Conservation (phyloP, 2,113 vertebrate genomes). For the Myrmecobius fasciatus region DNA sequence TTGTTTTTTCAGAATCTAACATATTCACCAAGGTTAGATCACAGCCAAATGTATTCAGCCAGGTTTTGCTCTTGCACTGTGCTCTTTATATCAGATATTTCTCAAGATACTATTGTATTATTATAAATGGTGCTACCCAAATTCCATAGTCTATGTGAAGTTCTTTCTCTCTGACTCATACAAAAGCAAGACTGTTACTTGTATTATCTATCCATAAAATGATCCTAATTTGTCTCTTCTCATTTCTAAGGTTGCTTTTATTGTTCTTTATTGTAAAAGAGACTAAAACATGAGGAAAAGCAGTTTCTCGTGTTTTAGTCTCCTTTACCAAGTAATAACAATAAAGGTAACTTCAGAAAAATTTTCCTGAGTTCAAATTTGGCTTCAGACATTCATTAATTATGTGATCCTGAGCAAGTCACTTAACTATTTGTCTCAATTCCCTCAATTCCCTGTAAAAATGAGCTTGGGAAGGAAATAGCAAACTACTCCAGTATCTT, state of each 20-base stretch:
- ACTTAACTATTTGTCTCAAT: not conserved
- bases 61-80: not conserved
- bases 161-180: not conserved
- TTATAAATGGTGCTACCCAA: not conserved
- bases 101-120: not conserved
- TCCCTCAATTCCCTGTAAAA: not conserved
- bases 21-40: not conserved
- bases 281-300: not conserved
- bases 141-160: not conserved
- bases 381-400: not conserved
- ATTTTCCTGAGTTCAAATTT: not conserved
- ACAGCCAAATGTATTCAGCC: not conserved
- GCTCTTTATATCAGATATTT: conserved; percentile 12
- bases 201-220: not conserved
- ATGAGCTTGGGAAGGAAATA: not conserved
- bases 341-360: not conserved
- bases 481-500: not conserved
- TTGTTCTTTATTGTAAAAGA: conserved; percentile 5
- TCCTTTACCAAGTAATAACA: conserved; percentile 3
- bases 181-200: not conserved
- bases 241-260: not conserved
- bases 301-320: not conserved
- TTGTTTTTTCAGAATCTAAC: not conserved
- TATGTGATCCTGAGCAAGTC: not conserved
- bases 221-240: not conserved